These are phyloP conservation scores for Scaptomyza cyrtandrae DNA, from an alignment of 2,888 invertebrate genomes.

Conservation along the genomic window DNA sequence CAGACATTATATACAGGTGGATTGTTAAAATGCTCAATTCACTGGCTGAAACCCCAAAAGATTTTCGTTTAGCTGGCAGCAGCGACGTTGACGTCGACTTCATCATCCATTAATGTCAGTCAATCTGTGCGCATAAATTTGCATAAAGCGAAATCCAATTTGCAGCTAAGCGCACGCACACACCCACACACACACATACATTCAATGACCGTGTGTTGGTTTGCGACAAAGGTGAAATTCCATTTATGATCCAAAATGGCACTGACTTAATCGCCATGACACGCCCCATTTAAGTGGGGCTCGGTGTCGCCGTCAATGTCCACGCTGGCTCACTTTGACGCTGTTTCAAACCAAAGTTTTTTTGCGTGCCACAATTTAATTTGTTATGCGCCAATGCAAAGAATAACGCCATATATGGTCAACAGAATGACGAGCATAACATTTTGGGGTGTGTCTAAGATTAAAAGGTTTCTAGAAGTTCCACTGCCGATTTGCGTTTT, in stretches of 20 bases:
- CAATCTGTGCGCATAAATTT: slow-evolving; percentile 78
- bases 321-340: slow-evolving; percentile 26
- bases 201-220: not conserved
- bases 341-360: slow-evolving; percentile 38
- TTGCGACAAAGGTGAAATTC: slow-evolving; percentile 27
- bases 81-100: slow-evolving; percentile 50
- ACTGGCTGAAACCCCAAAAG: not conserved
- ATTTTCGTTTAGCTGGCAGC: slow-evolving; percentile 14
- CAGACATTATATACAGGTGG: not conserved
- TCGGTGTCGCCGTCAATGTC: slow-evolving; percentile 12
- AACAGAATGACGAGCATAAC: slow-evolving; percentile 22
- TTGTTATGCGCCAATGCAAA: slow-evolving; percentile 52
- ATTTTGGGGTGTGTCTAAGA: slow-evolving; percentile 10
- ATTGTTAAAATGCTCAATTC: slow-evolving; percentile 3
- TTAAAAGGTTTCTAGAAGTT: not conserved
- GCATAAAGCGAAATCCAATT: slow-evolving; percentile 78
- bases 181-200: slow-evolving; percentile 5
- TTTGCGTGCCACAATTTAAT: slow-evolving; percentile 71
- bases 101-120: slow-evolving; percentile 78
- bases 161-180: slow-evolving; percentile 39
- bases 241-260: slow-evolving; percentile 37
- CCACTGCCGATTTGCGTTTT: too few relatives aligned
- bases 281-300: slow-evolving; percentile 22
- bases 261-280: slow-evolving; percentile 50
- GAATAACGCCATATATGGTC: slow-evolving; percentile 37